phyloP scores from a whole-genome alignment of 2,113 vertebrate genomes.

The Phylloscopus trochilus region DNA sequence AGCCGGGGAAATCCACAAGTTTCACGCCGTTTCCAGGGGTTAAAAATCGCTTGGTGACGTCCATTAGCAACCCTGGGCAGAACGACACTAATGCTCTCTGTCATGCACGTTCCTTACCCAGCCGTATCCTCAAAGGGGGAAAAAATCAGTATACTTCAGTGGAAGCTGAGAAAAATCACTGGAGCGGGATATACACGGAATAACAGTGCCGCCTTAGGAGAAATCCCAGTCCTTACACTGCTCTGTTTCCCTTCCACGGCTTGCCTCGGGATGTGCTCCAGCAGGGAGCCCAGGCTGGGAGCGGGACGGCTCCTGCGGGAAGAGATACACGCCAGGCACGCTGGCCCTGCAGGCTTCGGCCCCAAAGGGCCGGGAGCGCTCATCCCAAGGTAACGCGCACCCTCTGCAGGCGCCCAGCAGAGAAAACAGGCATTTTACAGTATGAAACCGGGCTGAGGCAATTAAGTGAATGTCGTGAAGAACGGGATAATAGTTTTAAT shows the following conservation, averaged over 20 bases:
- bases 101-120: background rate
- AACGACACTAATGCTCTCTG: background rate
- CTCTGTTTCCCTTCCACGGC: background rate
- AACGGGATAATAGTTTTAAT: background rate
- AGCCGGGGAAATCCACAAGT: background rate
- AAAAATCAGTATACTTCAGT: rapidly evolving
- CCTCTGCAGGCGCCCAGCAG: rapidly evolving
- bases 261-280: rapidly evolving
- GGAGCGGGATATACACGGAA: background rate
- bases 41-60: background rate
- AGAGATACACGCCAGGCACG: rapidly evolving
- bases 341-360: rapidly evolving
- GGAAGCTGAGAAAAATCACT: background rate
- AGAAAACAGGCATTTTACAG: background rate
- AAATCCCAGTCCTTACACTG: background rate
- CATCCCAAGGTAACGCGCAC: rapidly evolving
- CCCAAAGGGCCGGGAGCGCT: rapidly evolving
- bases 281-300: rapidly evolving
- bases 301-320: background rate
- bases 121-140: too few relatives aligned
- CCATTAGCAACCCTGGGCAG: background rate
- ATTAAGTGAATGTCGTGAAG: background rate
- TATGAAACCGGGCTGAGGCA: background rate
- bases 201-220: background rate
- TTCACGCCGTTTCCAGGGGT: background rate